These are phyloP conservation scores for Patella pellucida DNA, from an alignment of 2,888 invertebrate species.

Conservation along the genomic window DNA sequence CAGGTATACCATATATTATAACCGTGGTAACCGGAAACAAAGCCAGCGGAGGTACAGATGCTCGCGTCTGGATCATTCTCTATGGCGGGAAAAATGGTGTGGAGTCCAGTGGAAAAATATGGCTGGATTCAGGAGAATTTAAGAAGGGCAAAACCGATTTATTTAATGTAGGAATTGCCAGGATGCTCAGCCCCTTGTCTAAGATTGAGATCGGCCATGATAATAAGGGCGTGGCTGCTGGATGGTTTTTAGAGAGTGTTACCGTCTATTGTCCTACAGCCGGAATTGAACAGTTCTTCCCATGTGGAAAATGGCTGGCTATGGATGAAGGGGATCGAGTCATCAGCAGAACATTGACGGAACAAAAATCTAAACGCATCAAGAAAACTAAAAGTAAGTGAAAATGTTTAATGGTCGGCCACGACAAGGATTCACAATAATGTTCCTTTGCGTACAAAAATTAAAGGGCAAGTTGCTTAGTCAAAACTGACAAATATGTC, in stretches of 20 bases:
- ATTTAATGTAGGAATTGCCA: constrained; percentile 66
- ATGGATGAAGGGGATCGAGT: constrained; percentile 65
- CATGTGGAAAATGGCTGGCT: constrained; percentile 69
- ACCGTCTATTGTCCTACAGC: constrained; percentile 68
- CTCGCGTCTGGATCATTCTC: constrained; percentile 65
- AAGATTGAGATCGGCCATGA: constrained; percentile 70
- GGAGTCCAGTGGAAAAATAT: constrained; percentile 67
- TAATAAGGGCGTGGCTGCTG: constrained; percentile 64
- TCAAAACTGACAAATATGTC: neutral
- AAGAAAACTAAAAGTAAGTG: constrained; percentile 62
- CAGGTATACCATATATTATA: constrained; percentile 67
- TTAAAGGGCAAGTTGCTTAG: neutral
- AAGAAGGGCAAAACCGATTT: constrained; percentile 64
- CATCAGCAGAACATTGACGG: constrained; percentile 67
- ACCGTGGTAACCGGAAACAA: constrained; percentile 67
- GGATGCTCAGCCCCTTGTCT: constrained; percentile 64
- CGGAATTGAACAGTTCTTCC: constrained; percentile 69
- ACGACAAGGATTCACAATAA: neutral
- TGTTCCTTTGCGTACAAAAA: neutral
- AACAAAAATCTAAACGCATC: constrained; percentile 62
- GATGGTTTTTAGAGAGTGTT: constrained; percentile 68
- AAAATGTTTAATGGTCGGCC: neutral
- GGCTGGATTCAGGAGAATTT: constrained; percentile 68
- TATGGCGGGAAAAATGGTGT: constrained; percentile 57
- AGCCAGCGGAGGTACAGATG: constrained; percentile 66